phyloP scores from a whole-genome alignment of 2,113 vertebrate species.

The Pao palembangensis region DNA sequence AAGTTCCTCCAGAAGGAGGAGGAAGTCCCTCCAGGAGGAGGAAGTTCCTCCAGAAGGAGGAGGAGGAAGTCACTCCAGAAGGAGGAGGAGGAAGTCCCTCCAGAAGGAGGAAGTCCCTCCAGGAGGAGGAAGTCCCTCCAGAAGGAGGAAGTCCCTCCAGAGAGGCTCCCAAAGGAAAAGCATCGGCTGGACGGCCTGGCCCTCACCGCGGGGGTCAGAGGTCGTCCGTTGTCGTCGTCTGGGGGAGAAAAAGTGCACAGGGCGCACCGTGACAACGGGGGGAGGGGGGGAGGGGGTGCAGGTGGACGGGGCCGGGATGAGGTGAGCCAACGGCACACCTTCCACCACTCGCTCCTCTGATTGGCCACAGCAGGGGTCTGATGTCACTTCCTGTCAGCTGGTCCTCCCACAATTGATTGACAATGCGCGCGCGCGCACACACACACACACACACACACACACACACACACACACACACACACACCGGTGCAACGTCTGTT shows the following conservation, averaged over 20 bases:
- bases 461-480: background rate
- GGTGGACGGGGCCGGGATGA: conserved; percentile 20
- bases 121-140: too few species aligned
- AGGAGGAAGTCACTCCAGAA: too few species aligned
- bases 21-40: too few species aligned
- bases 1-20: too few species aligned
- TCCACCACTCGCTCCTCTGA: conserved; percentile 4
- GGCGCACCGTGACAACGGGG: conserved; percentile 4
- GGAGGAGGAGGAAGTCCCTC: too few species aligned
- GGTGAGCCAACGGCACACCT: conserved; percentile 36
- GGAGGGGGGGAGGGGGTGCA: too few species aligned
- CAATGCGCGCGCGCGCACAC: too few species aligned
- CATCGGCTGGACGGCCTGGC: background rate
- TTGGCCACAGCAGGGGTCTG: too few species aligned
- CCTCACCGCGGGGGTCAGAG: conserved; percentile 22
- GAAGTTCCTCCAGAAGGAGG: too few species aligned
- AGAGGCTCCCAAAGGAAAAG: too few species aligned
- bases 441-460: background rate
- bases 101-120: too few species aligned
- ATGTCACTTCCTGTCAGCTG: conserved; percentile 29
- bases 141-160: too few species aligned
- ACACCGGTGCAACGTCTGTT: conserved; percentile 46
- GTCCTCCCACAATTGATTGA: background rate
- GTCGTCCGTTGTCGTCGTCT: conserved; percentile 10
- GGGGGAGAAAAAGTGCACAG: conserved; percentile 31